Evolutionary conservation across 2,113 vertebrate genomes (phyloP).

Genomic region (Aegithalos caudatus): DNA sequence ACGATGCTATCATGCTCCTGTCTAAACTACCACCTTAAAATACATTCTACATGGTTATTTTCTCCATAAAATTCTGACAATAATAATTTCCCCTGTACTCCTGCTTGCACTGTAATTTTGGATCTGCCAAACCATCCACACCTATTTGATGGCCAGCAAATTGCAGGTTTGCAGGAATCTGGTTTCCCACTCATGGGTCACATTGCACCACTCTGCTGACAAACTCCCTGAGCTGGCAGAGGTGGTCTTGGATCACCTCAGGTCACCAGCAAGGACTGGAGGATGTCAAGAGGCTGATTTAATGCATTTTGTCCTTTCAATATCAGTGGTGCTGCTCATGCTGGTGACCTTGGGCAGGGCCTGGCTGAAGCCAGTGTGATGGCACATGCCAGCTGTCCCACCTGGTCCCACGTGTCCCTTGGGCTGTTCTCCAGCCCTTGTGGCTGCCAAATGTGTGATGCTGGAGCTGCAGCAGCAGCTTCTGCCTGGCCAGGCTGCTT

Average conservation of each 20-base stretch:
- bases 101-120: constrained; percentile 29
- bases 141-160: neutral
- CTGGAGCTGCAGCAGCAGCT: neutral
- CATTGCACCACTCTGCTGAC: neutral
- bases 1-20: constrained; percentile 53
- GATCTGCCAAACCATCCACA: neutral
- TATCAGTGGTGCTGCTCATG: rapidly evolving
- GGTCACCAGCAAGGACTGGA: neutral
- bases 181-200: rapidly evolving
- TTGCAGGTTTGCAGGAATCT: neutral
- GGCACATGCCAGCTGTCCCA: rapidly evolving
- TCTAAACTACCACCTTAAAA: constrained; percentile 58
- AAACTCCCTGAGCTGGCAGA: neutral
- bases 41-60: constrained; percentile 48
- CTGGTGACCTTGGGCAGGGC: neutral
- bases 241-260: neutral
- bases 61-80: constrained; percentile 55
- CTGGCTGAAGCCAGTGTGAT: rapidly evolving
- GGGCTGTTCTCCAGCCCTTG: neutral
- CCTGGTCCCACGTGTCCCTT: rapidly evolving
- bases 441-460: rapidly evolving
- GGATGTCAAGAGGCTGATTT: neutral
- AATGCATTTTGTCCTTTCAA: neutral
- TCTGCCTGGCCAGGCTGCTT: neutral
- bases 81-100: constrained; percentile 51